phyloP scores from a whole-genome alignment of 2,797 vertebrate species.

The Eulemur coronatus region DNA sequence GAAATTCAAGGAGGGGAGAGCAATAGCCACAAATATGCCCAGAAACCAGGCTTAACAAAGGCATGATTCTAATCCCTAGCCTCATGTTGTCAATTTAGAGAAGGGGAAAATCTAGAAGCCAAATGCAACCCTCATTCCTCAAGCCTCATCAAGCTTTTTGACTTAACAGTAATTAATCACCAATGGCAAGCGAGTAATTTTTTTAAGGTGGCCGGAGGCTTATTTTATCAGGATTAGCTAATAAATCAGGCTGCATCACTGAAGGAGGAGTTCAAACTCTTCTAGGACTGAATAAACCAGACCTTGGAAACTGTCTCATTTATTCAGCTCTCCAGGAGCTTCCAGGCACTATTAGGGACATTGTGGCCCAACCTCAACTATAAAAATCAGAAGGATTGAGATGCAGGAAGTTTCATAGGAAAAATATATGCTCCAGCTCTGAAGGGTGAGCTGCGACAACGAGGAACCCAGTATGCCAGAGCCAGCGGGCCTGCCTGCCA shows the following conservation, averaged over 20 bases:
- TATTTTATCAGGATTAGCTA: slow-evolving; percentile 87
- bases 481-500: slow-evolving; percentile 49
- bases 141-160: slow-evolving; percentile 83
- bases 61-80: slow-evolving; percentile 62
- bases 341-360: slow-evolving; percentile 32
- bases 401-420: slow-evolving; percentile 67
- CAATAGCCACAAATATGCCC: slow-evolving; percentile 52
- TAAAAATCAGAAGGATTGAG: slow-evolving; percentile 60
- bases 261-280: slow-evolving; percentile 84
- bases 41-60: slow-evolving; percentile 75
- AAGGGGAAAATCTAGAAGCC: slow-evolving; percentile 60
- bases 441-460: slow-evolving; percentile 47
- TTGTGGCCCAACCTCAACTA: slow-evolving; percentile 31
- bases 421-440: slow-evolving; percentile 51
- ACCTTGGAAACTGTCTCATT: slow-evolving; percentile 60
- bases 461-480: slow-evolving; percentile 3
- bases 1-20: slow-evolving; percentile 56
- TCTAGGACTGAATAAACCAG: slow-evolving; percentile 82
- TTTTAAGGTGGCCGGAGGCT: slow-evolving; percentile 84
- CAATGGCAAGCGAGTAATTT: slow-evolving; percentile 82
- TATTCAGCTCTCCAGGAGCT: slow-evolving; percentile 58
- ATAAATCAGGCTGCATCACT: slow-evolving; percentile 84
- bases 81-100: slow-evolving; percentile 69
- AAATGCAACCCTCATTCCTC: slow-evolving; percentile 80
- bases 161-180: slow-evolving; percentile 87